phyloP scores from a whole-genome alignment of 2,888 invertebrate genomes.

The Limulus polyphemus region DNA sequence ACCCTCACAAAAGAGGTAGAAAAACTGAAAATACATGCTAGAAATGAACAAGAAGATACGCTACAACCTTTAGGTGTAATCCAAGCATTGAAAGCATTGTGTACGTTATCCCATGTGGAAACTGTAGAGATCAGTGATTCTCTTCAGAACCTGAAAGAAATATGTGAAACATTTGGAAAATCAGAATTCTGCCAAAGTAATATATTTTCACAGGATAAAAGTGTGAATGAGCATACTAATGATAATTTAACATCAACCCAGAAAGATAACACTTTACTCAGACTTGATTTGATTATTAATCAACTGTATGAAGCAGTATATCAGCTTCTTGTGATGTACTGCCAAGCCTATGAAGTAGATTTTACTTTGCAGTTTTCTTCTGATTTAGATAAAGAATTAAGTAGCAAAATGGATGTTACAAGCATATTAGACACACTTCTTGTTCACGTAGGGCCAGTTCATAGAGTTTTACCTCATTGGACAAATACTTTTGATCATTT shows the following conservation, averaged over 20 bases:
- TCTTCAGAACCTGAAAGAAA: slow-evolving; percentile 43
- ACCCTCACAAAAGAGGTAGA: slow-evolving; percentile 38
- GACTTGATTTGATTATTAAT: slow-evolving; percentile 9
- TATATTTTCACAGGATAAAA: background rate
- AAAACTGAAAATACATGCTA: slow-evolving; percentile 33
- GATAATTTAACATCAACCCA: background rate
- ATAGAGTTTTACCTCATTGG: slow-evolving; percentile 63
- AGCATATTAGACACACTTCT: slow-evolving; percentile 35
- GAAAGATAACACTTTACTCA: background rate
- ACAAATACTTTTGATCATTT: slow-evolving; percentile 43
- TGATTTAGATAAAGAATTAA: background rate
- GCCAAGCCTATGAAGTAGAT: slow-evolving; percentile 68
- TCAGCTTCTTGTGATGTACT: slow-evolving; percentile 70
- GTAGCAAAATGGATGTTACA: slow-evolving; percentile 31
- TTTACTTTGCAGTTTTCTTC: slow-evolving; percentile 39
- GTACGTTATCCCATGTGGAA: slow-evolving; percentile 77
- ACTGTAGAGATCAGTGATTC: slow-evolving; percentile 72
- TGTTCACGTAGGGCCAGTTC: slow-evolving; percentile 56
- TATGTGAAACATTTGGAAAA: slow-evolving; percentile 19
- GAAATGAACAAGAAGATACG: slow-evolving; percentile 34
- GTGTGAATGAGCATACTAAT: background rate
- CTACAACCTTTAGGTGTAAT: slow-evolving; percentile 53
- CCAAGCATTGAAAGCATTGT: slow-evolving; percentile 85
- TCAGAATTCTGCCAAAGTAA: slow-evolving; percentile 3
- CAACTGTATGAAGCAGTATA: slow-evolving; percentile 51